Evolutionary conservation across 2,113 vertebrate species (phyloP), one percentile per base, ranked within the genome.

Genomic region (Circaetus gallicus): DNA sequence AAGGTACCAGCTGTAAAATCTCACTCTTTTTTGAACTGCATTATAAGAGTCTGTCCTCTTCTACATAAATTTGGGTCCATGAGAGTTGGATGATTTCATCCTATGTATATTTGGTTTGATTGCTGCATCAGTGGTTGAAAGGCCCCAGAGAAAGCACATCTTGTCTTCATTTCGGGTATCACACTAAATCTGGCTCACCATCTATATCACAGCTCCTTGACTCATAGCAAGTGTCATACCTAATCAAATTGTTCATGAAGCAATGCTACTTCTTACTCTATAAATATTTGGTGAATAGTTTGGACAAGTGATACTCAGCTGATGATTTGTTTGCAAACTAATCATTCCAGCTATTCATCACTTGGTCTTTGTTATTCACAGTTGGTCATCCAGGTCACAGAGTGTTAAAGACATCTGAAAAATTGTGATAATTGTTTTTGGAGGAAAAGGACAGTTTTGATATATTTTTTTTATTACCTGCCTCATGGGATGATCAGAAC

Each of bases 251-350:
- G n/a, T 36, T 87, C 83, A 76, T 84, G 89, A 94, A 91, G 93
- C 74, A 91, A 67, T 20, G 42, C 45, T 90, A 11, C 89, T 90
- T 85, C 82, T 88, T 94, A 43, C 74, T 95, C 84, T 79, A 80
- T 85, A 97, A 96, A 95, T 96, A 94, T 96, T 96, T 91, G 78
- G 87, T 78, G 91, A 95, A 94, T 86, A 87, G 45, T 88, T 91
- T 88, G 89, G 63, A 93, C 87, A 95, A 96, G 84, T 96, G 89
- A 81, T 95, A 90, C 42, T 95, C 89, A 94, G 84, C 58, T 90
- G 78, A 95, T 85, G 86, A 94, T 94, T 89, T 95, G 89, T 94
- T 92, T 94, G 89, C 93, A 95, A 97, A 93, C 89, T 91, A 87
- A 89, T 87, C 93, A 94, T 91, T 92, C 86, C 81, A 87, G 73